Base-by-base conservation (phyloP, 2,888 invertebrate species). In the Pherbina coryleti region DNA sequence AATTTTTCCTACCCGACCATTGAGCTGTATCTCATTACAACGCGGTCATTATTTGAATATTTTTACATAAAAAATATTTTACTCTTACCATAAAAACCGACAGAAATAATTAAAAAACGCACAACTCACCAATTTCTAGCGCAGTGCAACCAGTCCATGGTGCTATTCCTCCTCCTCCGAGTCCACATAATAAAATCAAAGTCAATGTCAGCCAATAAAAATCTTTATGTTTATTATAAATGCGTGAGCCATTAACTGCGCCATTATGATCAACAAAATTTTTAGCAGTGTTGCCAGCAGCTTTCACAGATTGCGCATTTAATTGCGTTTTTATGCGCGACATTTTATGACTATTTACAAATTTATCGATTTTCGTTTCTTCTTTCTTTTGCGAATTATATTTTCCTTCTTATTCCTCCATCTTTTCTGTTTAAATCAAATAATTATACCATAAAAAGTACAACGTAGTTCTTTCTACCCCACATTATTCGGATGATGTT, bases 211-310 rank as follows among this genome's bases (percentile, higher is more conserved):
- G 84, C 85, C 84, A 84, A 81, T 84, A 86, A 86, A 87, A 85
- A 86, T 83, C 86, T 87, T 87, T 86, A 86, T 84, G 83, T 83
- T 85, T 86, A 86, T 87, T 87, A 85, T 85, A 84, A 84, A 83
- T 82, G 83, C 84, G 84, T 83, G 84, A 81, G 37, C 72, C 60
- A 22, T 83, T 84, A 86, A 84, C 85, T 82, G 73, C 85, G 82
- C 85, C 84, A 85, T 86, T 84, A 82, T 79, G 57, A 8, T 60
- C 5, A 44, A 53, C 53, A n/a, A 44, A 11, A 22, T 66, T 75
- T 75, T 34, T 14, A 34, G 11, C 55, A 34, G 11, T 70, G 31
- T 62, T 60, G 44, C 53, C 53, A 55, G 80, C 55, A 83, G 79
- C 83, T 81, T 82, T 83, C 82, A 82, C 82, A 55, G 67, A 55